These are phyloP conservation scores for Neofelis nebulosa DNA, from an alignment of 2,113 vertebrate species.

Conservation along the genomic window DNA sequence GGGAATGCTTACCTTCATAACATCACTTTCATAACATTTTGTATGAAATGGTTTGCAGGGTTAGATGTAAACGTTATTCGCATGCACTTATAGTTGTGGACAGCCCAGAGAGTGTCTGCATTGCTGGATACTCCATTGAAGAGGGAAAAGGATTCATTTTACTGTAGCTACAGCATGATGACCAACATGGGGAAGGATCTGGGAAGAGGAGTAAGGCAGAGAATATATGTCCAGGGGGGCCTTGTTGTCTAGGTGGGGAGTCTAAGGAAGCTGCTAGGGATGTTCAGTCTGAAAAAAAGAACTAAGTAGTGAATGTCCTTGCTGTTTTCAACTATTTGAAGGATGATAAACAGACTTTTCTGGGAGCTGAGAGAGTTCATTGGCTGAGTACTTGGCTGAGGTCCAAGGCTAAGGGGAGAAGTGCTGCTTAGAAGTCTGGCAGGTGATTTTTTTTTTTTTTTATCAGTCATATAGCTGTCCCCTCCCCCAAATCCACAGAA, in stretches of 20 bases:
- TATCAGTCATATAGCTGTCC: background rate
- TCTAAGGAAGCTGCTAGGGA: background rate
- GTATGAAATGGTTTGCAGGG: background rate
- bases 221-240: background rate
- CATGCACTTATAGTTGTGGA: background rate
- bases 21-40: background rate
- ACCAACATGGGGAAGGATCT: background rate
- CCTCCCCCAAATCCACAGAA: background rate
- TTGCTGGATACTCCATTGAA: background rate
- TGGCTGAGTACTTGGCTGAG: background rate
- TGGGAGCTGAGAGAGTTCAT: background rate
- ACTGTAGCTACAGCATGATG: no score
- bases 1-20: background rate
- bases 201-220: background rate
- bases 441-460: no score
- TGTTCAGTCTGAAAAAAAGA: background rate
- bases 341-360: background rate
- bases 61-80: accelerated
- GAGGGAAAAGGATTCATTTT: background rate
- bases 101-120: background rate
- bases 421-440: background rate
- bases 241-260: background rate
- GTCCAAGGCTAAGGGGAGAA: background rate
- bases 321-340: background rate
- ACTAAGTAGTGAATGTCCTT: background rate